Evolutionary conservation across 2,797 vertebrate species (phyloP).

Genomic region (Threskiornis aethiopicus): DNA sequence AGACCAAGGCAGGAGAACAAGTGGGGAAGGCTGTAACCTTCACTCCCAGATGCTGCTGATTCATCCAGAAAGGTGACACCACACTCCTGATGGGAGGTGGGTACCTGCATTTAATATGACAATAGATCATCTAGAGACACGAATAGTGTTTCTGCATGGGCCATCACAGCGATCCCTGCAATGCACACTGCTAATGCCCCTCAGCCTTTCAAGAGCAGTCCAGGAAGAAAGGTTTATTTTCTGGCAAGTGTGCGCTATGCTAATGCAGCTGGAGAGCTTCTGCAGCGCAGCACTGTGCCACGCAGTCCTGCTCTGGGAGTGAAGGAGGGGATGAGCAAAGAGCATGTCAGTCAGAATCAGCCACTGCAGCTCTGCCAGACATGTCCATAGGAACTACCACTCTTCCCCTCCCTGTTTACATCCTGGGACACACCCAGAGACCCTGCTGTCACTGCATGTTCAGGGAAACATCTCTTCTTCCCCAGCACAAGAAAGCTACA

Average conservation of each 20-base stretch:
- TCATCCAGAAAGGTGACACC: constrained; percentile 3
- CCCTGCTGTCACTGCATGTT: not conserved
- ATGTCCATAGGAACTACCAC: fast-evolving
- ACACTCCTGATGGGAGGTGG: not conserved
- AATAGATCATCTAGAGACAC: not conserved
- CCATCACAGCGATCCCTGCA: not conserved
- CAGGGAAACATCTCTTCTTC: not conserved
- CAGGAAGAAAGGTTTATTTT: not conserved
- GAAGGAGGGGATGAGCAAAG: not conserved
- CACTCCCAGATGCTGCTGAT: not conserved
- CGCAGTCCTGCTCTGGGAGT: not conserved
- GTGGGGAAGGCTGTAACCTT: not conserved
- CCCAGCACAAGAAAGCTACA: not conserved
- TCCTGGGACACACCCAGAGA: not conserved
- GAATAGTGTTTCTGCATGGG: fast-evolving
- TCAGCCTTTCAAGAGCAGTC: not conserved
- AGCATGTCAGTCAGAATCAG: not conserved
- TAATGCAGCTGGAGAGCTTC: not conserved
- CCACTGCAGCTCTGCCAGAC: not conserved
- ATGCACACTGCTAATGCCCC: not conserved
- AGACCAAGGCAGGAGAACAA: not conserved
- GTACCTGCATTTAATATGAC: not conserved
- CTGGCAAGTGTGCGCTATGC: not conserved
- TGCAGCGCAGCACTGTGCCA: not conserved
- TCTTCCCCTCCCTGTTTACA: not conserved